Evolutionary conservation across 2,797 vertebrate genomes (phyloP).

Genomic region (Periparus ater): DNA sequence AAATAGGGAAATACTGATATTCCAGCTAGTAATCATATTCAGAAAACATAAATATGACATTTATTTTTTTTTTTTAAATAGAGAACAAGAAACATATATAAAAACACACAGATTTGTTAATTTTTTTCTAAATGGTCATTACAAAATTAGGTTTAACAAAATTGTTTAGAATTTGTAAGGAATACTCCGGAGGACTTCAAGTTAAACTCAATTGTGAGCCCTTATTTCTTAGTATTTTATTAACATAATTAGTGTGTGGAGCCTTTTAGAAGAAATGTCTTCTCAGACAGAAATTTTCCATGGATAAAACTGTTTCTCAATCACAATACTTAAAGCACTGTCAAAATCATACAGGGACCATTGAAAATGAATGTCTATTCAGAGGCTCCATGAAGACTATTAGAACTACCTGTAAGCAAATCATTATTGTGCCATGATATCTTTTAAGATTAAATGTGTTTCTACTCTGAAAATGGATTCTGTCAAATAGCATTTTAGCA

Average conservation of each 20-base stretch:
- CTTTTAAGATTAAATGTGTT: neutral
- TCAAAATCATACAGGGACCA: neutral
- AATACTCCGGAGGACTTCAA: neutral
- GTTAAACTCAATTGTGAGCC: neutral
- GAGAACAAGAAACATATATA: neutral
- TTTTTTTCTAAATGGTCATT: neutral
- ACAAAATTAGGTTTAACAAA: neutral
- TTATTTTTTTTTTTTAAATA: neutral
- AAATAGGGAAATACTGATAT: neutral
- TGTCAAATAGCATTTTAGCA: neutral
- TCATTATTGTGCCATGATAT: neutral
- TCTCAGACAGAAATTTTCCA: neutral
- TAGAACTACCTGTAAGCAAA: neutral
- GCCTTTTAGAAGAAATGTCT: neutral
- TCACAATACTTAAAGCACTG: accelerated
- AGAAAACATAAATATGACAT: neutral
- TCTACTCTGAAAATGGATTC: neutral
- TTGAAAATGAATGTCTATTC: neutral
- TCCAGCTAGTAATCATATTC: neutral
- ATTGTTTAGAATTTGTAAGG: neutral
- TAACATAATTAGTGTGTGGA: neutral
- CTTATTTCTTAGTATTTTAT: neutral
- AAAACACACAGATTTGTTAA: neutral
- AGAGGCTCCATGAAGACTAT: neutral
- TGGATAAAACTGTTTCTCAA: neutral